Percentiles rank a stretch among this genome's conserved stretches.
Evolutionary conservation across 2,888 invertebrate genomes (phyloP).

Genomic region (Euzophera pinguis): DNA sequence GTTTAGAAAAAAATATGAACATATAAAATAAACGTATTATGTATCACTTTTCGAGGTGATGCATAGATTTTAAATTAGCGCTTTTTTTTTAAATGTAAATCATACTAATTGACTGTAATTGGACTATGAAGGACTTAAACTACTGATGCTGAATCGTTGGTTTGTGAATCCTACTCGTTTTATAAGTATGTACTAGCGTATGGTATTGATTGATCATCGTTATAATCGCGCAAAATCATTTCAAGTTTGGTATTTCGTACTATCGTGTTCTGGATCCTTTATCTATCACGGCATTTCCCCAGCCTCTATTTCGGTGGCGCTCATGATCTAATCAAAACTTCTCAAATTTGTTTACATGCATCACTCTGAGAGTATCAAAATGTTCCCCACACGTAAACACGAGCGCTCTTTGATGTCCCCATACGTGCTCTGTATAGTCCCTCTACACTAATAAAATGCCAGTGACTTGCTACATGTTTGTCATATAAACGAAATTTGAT

Average conservation of each 20-base stretch:
- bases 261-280: neutral
- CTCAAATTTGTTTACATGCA: conserved; percentile 73
- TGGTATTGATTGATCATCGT: no score
- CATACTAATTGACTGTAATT: no score
- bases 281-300: conserved; percentile 14
- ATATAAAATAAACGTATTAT: no score
- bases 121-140: no score
- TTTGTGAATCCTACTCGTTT: no score
- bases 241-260: neutral
- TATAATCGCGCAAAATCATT: no score
- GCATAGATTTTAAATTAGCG: no score
- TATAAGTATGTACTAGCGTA: no score
- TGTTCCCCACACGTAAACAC: conserved; percentile 71
- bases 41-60: no score
- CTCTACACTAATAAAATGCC: conserved; percentile 62
- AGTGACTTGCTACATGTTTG: conserved; percentile 56
- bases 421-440: conserved; percentile 32
- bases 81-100: no score
- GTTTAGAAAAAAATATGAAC: no score
- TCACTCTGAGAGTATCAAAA: conserved; percentile 41
- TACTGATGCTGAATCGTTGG: no score
- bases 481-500: conserved; percentile 63
- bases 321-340: conserved; percentile 72
- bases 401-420: conserved; percentile 66
- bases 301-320: conserved; percentile 55